Base-by-base conservation (phyloP, 2,797 vertebrate genomes). In the Miichthys miiuy region DNA sequence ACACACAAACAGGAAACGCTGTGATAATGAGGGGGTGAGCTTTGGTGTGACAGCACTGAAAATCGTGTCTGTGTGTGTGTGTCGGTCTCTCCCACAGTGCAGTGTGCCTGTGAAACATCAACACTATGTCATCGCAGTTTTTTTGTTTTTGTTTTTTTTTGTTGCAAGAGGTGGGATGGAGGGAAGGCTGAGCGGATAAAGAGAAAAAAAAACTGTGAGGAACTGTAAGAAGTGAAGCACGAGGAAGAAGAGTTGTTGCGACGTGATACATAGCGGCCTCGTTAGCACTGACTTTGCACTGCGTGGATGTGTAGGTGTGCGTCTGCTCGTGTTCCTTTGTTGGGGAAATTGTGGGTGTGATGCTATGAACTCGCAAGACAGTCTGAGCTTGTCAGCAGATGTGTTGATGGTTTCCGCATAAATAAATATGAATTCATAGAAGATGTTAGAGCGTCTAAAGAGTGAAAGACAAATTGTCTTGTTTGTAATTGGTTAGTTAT, bases 61-160 rank as follows among this genome's bases (percentile, higher is more conserved):
- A 27, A 6, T 60, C 41, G n/a, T 62, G 47, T 63, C 42, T 66
- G 23, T 38, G 58, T 57, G 61, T 63, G 25, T 27, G 25, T 27
- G 25, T 4, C 11, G 27, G 27, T 79, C 38, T 75, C 51, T 76
- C 63, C 18, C 55, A 38, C 72, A 21, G 58, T 76, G 77, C 69
- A 68, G 20, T 68, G 62, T 81, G 68, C 79, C 80, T 79, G 83
- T 84, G 75, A 88, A 87, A 30, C 66, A 84, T 69, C 79, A 88
- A 86, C 85, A 85, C 76, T 63, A n/a, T 76, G 64, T 86, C 85
- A 82, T 85, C 73, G 63, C 76, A 48, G 7, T 34, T 76, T 38
- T 54, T n/a, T 52, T 25, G 27, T 27, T 51, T 50, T n/a, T n/a
- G n/a, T n/a, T 2, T 18, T 38, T 38, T 25, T 42, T 51, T 46